Base-by-base conservation (phyloP, 2,113 vertebrate species). In the Spermophilus dauricus region DNA sequence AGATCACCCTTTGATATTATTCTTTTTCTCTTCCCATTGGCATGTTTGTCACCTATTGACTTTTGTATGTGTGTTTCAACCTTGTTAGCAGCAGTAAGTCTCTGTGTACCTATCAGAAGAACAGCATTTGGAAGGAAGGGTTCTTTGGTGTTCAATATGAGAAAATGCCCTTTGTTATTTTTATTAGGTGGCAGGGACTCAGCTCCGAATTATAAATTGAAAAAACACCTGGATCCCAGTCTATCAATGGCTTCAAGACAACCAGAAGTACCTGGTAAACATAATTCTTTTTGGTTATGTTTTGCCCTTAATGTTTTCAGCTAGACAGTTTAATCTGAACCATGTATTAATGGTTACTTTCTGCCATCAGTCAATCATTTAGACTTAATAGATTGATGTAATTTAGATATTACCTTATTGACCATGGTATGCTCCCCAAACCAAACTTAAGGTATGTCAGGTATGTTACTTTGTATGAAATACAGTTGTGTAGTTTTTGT, bases 211-310 rank as follows among this genome's bases (percentile, higher is more conserved):
- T 98, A 93, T 98, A 76, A 96, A 78, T 97, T 97, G 97, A 89
- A 96, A 94, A 96, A 96, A n/a, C 95, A 92, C 39, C 96, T 93
- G 97, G 97, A 98, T 91, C 86, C 85, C 97, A 90, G 75, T 97
- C 89, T 98, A 80, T 93, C 96, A 99, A 98, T 99, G 99, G 98
- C 98, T 95, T 98, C 99, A 14, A 98, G 98, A 97, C 97, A 98
- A 93, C 91, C 98, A 83, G 98, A 98, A 97, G 91, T 98, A 89
- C 99, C 99, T 98, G 99, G 99, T 99, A 99, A 99, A 98, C 92
- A 45, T 86, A 92, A 86, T 95, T 98, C 39, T 96, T 97, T 91
- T 84, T 89, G 90, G 45, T 96, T 53, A 3, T 86, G 22, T 86
- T 82, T 86, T 81, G 30, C 76, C 42, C 67, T 63, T 58, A 51